Conservation (phyloP, 2,888 invertebrate species). For the Drosophila limbata region DNA sequence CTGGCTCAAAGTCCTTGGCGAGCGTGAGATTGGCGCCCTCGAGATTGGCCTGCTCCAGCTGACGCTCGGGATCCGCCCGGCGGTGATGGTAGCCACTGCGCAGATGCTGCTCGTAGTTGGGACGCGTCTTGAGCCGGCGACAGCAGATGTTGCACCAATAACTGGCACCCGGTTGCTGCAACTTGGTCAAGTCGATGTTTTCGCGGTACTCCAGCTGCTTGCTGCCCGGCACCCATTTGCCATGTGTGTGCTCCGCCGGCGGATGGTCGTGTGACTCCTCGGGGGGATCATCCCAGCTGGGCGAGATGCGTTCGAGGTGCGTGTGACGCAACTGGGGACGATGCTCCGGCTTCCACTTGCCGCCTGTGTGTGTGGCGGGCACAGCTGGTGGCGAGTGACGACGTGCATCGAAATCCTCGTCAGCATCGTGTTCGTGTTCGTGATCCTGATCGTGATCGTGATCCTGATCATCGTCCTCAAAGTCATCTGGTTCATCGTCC, state of each 20-base stretch:
- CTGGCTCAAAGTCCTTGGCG: slow-evolving; percentile 36
- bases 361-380: slow-evolving; percentile 88
- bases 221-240: slow-evolving; percentile 92
- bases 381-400: slow-evolving; percentile 84
- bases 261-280: slow-evolving; percentile 86
- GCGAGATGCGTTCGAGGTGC: slow-evolving; percentile 77
- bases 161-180: slow-evolving; percentile 56
- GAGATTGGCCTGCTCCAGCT: slow-evolving; percentile 88
- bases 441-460: slow-evolving; percentile 29
- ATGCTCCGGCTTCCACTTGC: slow-evolving; percentile 91
- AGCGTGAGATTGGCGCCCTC: slow-evolving; percentile 45
- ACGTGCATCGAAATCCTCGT: slow-evolving; percentile 58
- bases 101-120: slow-evolving; percentile 91
- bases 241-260: slow-evolving; percentile 89
- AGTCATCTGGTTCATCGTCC: slow-evolving; percentile 86
- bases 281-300: slow-evolving; percentile 87
- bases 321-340: slow-evolving; percentile 79
- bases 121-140: slow-evolving; percentile 90
- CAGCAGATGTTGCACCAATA: slow-evolving; percentile 94
- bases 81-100: slow-evolving; percentile 90
- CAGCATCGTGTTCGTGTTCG: slow-evolving; percentile 50
- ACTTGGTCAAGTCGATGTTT: slow-evolving; percentile 81
- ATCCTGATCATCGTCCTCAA: slow-evolving; percentile 69
- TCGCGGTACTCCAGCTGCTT: slow-evolving; percentile 86
- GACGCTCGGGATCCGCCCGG: slow-evolving; percentile 89